Evolutionary conservation across 2,888 invertebrate species (phyloP), one percentile per base, ranked within the genome.

Genomic region (Drosophila trichaetosa): DNA sequence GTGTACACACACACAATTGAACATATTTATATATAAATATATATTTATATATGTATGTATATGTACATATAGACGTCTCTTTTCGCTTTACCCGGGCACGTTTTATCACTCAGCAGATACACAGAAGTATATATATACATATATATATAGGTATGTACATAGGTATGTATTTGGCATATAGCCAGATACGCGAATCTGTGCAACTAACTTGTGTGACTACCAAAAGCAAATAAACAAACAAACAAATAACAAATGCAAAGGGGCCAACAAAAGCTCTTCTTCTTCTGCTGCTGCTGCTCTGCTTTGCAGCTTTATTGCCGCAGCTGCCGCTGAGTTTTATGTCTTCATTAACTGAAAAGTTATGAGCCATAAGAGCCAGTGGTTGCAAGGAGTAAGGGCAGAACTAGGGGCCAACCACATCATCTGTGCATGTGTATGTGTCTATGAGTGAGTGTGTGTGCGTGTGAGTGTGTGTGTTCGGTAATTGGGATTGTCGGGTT

Each of bases 291-390:
- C 21, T 46, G 21, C 27, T 51, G 21, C 27, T 51, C 70, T 40
- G 74, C 68, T 48, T 8, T 33, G 49, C 48, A n/a, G 68, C 69
- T 77, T 72, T 71, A 60, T 75, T 59, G 65, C 63, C 61, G 57
- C 77, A 68, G 66, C 77, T 74, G 61, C 75, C 52, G 62, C 82
- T 88, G 86, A 77, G 79, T 87, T 91, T 90, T 91, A 90, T 91
- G 90, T 91, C 90, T 91, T 90, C 91, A 90, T 90, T 90, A 90
- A 87, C 81, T 82, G 79, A 89, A 88, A 89, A 91, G 91, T 90
- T 91, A 91, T 89, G 87, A 80, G 82, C 83, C 83, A 79, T 80
- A 78, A 78, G 78, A 78, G 77, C 57, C 80, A 76, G 57, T 49
- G 63, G 63, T 38, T 38, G 52, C 56, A 59, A 53, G 31, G 21